Base-by-base conservation (phyloP, 2,113 vertebrate genomes). In the Daubentonia madagascariensis region DNA sequence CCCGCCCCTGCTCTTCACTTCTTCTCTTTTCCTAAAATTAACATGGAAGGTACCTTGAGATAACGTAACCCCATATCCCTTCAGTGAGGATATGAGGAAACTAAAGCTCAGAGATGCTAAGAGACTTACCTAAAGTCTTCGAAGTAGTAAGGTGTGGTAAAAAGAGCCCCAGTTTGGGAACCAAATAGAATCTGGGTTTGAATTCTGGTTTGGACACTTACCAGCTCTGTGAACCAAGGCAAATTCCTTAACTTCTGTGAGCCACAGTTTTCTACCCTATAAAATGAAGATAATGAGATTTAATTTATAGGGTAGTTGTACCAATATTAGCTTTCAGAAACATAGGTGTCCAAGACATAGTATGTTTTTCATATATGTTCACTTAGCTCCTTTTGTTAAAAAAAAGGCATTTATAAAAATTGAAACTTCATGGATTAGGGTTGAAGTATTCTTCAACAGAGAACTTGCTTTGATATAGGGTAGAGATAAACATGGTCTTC, bases 321-420 rank as follows among this genome's bases (percentile, higher is more conserved):
- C 48, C 67, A 40, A 32, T 61, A 43, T 25, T 81, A 84, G 52
- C 9, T 37, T 93, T 84, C 61, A 91, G 78, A 89, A 92, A 92
- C 8, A 7, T 20, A 73, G 2, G 22, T 72, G 9, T 73, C 37
- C 43, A 78, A 96, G 18, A 65, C 35, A 78, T n/a, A 83, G 25
- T 78, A 37, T 52, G 16, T 37, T 72, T 72, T 22, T 11, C 59
- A 12, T 76, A n/a, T 73, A n/a, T 43, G 28, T 91, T 87, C 16
- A 72, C 12, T 87, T 50, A 50, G 37, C 23, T 78, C 28, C 4
- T 93, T 96, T 92, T 89, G 30, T 86, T 67, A 22, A 63, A 85
- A 65, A 85, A 73, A 88, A n/a, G 18, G 4, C 23, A 85, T 80
- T 85, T 89, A 43, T 76, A 70, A 94, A 92, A 89, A 95, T 68